These are phyloP conservation scores for Cliona cf. orientalis DNA, from an alignment of 37 sponge, comb jelly and placozoan species.

Conservation along the genomic window DNA sequence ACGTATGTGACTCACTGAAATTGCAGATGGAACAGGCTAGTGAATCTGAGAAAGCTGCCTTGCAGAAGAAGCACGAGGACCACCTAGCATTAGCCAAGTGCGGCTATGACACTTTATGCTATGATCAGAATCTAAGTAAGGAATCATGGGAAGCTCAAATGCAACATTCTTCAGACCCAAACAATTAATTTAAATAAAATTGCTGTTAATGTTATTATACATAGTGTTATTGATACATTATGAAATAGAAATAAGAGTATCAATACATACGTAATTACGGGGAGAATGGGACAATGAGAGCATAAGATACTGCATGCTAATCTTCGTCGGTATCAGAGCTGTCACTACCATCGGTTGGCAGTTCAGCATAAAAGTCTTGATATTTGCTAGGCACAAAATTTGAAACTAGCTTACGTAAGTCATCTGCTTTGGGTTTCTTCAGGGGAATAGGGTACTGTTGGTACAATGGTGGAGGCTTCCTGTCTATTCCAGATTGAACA, in stretches of 20 bases:
- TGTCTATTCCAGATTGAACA: not conserved
- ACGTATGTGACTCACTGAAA: slow-evolving; percentile 22
- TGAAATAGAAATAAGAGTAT: not conserved
- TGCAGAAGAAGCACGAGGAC: slow-evolving; percentile 1
- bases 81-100: slow-evolving; percentile 27
- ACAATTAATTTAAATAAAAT: too few species aligned
- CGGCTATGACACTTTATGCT: slow-evolving; percentile 20
- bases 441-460: slow-evolving; percentile 48
- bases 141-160: slow-evolving; percentile 26
- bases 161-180: not conserved
- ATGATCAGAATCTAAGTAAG: slow-evolving; percentile 27
- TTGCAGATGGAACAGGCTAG: slow-evolving; percentile 14
- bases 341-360: slow-evolving; percentile 20
- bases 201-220: too few species aligned
- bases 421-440: slow-evolving; percentile 57
- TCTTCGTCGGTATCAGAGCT: slow-evolving; percentile 16
- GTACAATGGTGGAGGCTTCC: slow-evolving; percentile 24
- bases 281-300: not conserved
- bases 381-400: slow-evolving; percentile 30
- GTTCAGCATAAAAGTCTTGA: slow-evolving; percentile 49
- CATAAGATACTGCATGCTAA: not conserved
- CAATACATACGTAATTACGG: not conserved
- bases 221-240: not conserved
- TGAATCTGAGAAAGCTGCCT: slow-evolving; percentile 3
- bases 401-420: slow-evolving; percentile 33